These are phyloP conservation scores for Creontiades dilutus DNA, from an alignment of 2,888 invertebrate genomes.

Conservation along the genomic window DNA sequence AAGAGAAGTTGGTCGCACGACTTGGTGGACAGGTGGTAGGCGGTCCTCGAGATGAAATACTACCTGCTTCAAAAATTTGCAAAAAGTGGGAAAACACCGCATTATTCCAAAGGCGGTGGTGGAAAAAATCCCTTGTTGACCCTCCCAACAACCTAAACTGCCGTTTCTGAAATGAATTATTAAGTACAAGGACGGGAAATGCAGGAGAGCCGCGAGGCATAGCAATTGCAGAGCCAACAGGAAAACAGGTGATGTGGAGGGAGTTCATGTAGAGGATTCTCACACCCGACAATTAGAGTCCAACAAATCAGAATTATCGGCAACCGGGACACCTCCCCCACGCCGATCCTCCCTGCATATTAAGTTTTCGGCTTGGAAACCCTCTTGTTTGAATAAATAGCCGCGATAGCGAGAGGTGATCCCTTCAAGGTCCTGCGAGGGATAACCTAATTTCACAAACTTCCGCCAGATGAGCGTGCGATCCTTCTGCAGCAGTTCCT, in stretches of 20 bases:
- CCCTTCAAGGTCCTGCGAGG: constrained; percentile 35
- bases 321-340: constrained; percentile 47
- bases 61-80: background rate
- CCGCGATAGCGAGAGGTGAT: background rate
- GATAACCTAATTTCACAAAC: constrained; percentile 29
- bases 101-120: background rate
- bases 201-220: constrained; percentile 27
- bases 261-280: constrained; percentile 48
- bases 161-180: constrained; percentile 7
- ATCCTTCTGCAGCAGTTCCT: background rate
- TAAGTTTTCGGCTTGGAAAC: constrained; percentile 58
- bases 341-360: constrained; percentile 50
- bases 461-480: constrained; percentile 37
- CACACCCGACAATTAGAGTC: constrained; percentile 61
- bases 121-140: background rate
- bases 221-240: constrained; percentile 44
- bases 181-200: constrained; percentile 25
- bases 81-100: background rate
- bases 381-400: constrained; percentile 63
- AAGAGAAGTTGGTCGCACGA: background rate
- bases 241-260: constrained; percentile 34
- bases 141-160: constrained; percentile 10
- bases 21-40: background rate
- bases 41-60: background rate
- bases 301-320: constrained; percentile 66